phyloP scores from a whole-genome alignment of 2,113 vertebrate species.

The Aramus guarauna region DNA sequence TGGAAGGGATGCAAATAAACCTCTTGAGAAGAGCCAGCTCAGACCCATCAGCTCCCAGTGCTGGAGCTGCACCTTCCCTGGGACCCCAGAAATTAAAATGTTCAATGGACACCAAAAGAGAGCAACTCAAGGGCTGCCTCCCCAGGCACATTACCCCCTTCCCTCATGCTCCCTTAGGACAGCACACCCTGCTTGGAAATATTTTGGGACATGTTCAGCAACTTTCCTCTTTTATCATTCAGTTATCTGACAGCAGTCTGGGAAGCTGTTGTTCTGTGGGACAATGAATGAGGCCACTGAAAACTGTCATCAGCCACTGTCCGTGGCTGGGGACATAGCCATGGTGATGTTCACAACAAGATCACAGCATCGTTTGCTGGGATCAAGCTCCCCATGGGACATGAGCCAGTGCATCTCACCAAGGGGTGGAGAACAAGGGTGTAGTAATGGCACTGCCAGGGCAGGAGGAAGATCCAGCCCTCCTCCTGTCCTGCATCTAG shows the following conservation, averaged over 20 bases:
- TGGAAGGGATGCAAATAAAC: neutral
- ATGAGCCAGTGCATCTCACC: neutral
- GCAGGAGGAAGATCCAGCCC: neutral
- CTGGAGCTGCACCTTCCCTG: neutral
- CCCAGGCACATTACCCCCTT: neutral
- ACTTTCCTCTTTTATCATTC: neutral
- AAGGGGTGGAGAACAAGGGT: neutral
- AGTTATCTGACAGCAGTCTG: neutral
- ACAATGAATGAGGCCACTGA: neutral
- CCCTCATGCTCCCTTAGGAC: neutral
- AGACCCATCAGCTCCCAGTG: neutral
- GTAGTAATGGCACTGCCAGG: neutral
- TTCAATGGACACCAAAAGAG: neutral
- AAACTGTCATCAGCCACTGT: neutral
- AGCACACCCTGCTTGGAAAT: neutral
- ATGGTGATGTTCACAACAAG: neutral
- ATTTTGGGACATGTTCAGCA: neutral
- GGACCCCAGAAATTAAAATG: neutral
- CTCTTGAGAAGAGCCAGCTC: neutral
- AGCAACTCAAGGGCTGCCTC: neutral
- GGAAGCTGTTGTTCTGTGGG: neutral
- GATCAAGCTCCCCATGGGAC: neutral
- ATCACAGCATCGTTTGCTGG: neutral
- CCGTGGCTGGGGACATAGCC: neutral
- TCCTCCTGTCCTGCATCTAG: neutral